These are phyloP conservation scores for Apis florea DNA, from an alignment of 1,140 invertebrate species.

Conservation along the genomic window DNA sequence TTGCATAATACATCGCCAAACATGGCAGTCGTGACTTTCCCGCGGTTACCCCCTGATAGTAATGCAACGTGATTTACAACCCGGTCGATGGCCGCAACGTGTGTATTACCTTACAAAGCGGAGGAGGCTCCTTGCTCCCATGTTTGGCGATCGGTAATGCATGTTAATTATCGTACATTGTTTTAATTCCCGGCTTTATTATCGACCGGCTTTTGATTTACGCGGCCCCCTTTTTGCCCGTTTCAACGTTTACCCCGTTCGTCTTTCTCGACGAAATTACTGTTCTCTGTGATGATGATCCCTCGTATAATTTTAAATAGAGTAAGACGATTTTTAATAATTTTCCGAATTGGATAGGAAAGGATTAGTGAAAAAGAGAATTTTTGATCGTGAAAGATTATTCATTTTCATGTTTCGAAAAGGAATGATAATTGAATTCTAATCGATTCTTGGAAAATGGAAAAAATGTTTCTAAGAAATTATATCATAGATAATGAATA, in stretches of 20 bases:
- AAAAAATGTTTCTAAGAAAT: no score
- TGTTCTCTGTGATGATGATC: neutral
- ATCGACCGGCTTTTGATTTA: constrained; percentile 66
- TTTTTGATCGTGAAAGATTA: no score
- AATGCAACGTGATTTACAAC: constrained; percentile 73
- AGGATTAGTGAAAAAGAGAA: no score
- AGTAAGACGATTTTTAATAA: no score
- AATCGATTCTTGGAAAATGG: no score
- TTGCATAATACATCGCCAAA: constrained; percentile 68
- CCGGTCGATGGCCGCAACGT: constrained; percentile 42
- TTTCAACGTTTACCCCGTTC: neutral
- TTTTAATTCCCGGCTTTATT: constrained; percentile 68
- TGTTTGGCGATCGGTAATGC: constrained; percentile 48
- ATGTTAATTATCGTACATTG: constrained; percentile 70
- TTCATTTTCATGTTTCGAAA: no score
- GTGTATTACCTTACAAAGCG: constrained; percentile 43
- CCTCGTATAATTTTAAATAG: no score
- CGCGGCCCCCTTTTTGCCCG: neutral
- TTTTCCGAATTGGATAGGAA: no score
- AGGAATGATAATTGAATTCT: no score
- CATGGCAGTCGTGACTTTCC: constrained; percentile 59
- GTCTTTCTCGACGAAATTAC: neutral
- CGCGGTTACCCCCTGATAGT: constrained; percentile 67
- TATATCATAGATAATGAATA: no score
- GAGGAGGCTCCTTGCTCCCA: constrained; percentile 17